Base-by-base conservation (phyloP, 2,888 invertebrate species). In the Pseudococcus longispinus region DNA sequence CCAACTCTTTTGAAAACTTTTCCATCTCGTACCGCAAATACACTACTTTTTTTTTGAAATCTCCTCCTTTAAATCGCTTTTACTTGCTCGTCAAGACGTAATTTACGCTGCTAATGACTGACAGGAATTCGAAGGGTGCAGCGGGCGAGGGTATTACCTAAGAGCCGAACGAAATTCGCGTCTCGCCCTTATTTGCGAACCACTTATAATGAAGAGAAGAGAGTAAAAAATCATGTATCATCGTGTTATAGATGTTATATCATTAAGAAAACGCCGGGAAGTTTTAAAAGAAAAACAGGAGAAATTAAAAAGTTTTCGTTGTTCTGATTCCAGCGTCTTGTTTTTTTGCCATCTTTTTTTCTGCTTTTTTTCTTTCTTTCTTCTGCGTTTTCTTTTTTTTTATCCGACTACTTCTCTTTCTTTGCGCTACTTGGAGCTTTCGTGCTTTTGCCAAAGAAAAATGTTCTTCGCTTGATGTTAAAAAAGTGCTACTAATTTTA, bases 291-390 rank as follows among this genome's bases (percentile, higher is more conserved):
- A 80, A 80, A 80, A 80, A 80, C 77, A 80, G 77, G 29, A 80
- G 77, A 80, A 80, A 80, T 80, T 80, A 80, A 80, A 80, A 80
- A 80, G 77, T 80, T 80, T 80, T 80, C 77, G 77, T 80, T 80
- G 77, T 80, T 80, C 77, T 80, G 77, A 80, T 80, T 80, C 42
- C 29, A 20, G 77, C 42, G 77, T 80, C 77, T 20, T 80, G 77
- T 20, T 80, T 42, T 74, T 37, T 80, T 74, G 74, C 74, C 32
- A 29, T 37, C 74, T 18, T 20, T 37, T 23, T 37, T 37, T 37
- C 37, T 37, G 8, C 20, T 80, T 18, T 26, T 20, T 42, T 42
- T 42, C 42, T 18, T 65, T 26, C 29, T 70, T 70, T 29, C 18
- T 26, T n/a, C n/a, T 65, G 13, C 74, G 1, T 37, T 6, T 32